Conservation (phyloP, 2,113 vertebrate genomes). For the Thomomys bottae region DNA sequence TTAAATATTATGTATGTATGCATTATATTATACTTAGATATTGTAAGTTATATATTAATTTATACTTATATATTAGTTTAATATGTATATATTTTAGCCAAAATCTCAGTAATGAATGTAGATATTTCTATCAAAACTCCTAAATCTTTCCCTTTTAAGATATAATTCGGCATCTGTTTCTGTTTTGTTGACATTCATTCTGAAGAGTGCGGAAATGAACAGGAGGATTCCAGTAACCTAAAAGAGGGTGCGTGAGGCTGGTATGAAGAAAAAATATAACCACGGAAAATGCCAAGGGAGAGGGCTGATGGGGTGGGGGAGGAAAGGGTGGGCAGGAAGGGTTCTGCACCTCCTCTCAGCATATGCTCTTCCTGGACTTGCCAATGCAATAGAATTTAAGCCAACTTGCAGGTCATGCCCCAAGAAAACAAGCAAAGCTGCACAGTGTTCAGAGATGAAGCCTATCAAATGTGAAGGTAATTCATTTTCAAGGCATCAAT, state of each 20-base stretch:
- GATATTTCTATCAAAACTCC: not conserved
- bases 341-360: not conserved
- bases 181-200: slow-evolving; percentile 1
- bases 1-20: no score
- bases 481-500: slow-evolving; percentile 5
- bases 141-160: slow-evolving; percentile 3
- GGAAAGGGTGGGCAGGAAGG: not conserved
- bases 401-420: not conserved
- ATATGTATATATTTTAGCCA: no score
- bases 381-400: not conserved
- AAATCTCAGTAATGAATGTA: not conserved
- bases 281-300: not conserved
- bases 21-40: no score
- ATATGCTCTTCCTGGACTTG: not conserved
- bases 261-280: not conserved
- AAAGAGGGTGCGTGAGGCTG: not conserved
- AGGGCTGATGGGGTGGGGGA: not conserved
- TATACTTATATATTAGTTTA: no score
- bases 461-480: not conserved
- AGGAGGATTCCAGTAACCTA: not conserved
- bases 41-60: no score
- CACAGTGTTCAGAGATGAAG: not conserved
- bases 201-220: not conserved
- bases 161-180: not conserved
- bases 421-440: not conserved